A percentile compares a stretch with the other conserved stretches of the same genome.
Evolutionary conservation across 2,113 vertebrate species (phyloP).

Genomic region (Bettongia penicillata): DNA sequence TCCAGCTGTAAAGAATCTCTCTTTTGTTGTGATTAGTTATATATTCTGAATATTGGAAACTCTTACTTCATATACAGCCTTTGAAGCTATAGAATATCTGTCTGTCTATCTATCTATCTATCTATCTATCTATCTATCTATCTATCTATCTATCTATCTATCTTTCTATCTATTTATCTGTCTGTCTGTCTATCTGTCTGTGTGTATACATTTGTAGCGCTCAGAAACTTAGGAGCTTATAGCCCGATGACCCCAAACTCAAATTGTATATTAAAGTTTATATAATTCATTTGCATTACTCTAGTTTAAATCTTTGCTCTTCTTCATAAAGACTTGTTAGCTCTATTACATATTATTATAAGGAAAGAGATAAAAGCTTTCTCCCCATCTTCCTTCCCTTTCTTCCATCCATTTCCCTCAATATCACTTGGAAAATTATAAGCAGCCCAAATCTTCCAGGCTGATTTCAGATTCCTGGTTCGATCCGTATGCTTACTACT

Average conservation of each 20-base stretch:
- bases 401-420: neutral
- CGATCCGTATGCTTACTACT: neutral
- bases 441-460: neutral
- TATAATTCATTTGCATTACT: neutral
- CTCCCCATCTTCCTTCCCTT: neutral
- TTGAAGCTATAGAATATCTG: no score
- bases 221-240: neutral
- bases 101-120: no score
- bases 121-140: no score
- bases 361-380: neutral
- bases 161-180: no score
- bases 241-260: neutral
- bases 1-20: neutral
- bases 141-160: no score
- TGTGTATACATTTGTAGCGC: neutral
- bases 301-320: neutral
- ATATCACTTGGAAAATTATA: no score
- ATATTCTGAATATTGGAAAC: neutral
- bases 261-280: neutral
- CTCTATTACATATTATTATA: neutral
- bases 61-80: neutral
- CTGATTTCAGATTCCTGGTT: neutral
- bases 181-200: no score
- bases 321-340: neutral
- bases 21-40: neutral